Evolutionary conservation across 2,797 vertebrate species (phyloP).

Genomic region (Leptodactylus fallax): DNA sequence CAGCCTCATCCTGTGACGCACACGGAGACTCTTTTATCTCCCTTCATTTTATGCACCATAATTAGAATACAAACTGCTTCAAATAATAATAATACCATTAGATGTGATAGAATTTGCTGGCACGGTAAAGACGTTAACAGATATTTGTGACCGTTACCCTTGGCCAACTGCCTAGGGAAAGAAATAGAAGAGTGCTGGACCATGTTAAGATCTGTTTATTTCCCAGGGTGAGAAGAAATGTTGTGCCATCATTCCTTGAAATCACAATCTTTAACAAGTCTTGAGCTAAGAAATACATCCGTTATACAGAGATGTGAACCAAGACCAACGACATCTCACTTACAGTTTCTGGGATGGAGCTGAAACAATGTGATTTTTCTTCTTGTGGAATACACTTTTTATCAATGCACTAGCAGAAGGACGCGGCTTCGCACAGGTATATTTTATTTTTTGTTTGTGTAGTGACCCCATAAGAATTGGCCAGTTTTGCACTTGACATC

Average conservation of each 20-base stretch:
- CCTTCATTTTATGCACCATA: conserved; percentile 26
- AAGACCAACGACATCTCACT: neutral
- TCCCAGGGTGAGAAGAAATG: conserved; percentile 37
- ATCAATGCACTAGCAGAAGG: no score
- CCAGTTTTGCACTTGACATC: no score
- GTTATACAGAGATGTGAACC: conserved; percentile 6
- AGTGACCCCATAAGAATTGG: no score
- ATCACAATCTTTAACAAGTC: conserved; percentile 9
- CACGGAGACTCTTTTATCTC: conserved; percentile 34
- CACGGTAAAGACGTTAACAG: conserved; percentile 1
- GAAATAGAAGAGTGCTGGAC: conserved; percentile 16
- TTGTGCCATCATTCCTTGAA: conserved; percentile 43
- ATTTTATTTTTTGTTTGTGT: no score
- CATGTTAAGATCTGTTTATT: conserved; percentile 38
- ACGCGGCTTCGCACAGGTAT: no score
- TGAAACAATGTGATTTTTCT: neutral
- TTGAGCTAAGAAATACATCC: neutral
- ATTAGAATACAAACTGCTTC: conserved; percentile 50
- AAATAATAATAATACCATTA: conserved; percentile 45
- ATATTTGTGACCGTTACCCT: conserved; percentile 48
- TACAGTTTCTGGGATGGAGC: neutral
- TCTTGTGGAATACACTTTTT: neutral
- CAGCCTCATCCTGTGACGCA: conserved; percentile 41
- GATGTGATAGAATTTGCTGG: conserved; percentile 43
- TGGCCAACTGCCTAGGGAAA: conserved; percentile 50